Evolutionary conservation across 2,888 invertebrate genomes (phyloP).

Genomic region (Papilio elwesi): DNA sequence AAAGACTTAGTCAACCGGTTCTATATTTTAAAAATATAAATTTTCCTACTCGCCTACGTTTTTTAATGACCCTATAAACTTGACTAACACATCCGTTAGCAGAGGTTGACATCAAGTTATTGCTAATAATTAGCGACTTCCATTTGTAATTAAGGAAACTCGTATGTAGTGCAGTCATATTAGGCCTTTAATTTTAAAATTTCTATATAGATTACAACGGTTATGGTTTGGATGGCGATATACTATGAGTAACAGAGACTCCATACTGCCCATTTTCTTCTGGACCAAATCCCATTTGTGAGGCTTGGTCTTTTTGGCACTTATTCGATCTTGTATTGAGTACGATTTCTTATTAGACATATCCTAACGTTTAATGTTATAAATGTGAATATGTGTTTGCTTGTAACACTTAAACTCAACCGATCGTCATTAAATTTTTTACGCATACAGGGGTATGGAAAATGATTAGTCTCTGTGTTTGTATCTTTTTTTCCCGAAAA

Average conservation of each 20-base stretch:
- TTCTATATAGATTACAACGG: background rate
- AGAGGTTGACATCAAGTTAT: conserved; percentile 17
- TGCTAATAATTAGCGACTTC: conserved; percentile 27
- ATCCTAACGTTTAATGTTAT: background rate
- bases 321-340: too few species aligned
- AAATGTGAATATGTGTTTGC: too few species aligned
- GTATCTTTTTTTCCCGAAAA: too few species aligned
- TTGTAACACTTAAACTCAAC: too few species aligned
- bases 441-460: too few species aligned
- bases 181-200: background rate
- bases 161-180: conserved; percentile 1
- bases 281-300: too few species aligned
- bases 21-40: conserved; percentile 2
- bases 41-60: background rate
- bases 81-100: conserved; percentile 12
- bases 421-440: too few species aligned
- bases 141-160: conserved; percentile 31
- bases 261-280: background rate
- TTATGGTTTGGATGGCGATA: background rate
- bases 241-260: background rate
- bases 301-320: too few species aligned
- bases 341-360: too few species aligned
- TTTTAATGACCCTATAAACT: conserved; percentile 14
- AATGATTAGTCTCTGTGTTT: too few species aligned
- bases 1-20: background rate